Evolutionary conservation across 2,888 invertebrate genomes (phyloP), one percentile per base, ranked within the genome.

Genomic region (Boloria selene): DNA sequence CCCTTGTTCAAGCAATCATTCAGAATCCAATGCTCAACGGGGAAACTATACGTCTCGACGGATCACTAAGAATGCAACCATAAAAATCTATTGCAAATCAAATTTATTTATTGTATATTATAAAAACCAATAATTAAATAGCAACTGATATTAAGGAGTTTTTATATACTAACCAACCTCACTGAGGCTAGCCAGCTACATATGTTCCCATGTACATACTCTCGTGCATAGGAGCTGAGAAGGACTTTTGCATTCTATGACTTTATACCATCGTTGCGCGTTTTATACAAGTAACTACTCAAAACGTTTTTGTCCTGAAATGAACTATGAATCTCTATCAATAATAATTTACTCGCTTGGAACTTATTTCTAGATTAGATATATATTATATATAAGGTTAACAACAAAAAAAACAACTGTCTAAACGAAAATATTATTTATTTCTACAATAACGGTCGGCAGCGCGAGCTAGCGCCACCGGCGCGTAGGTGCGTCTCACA

Each of bases 11-110:
- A 71, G 82, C 88, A 53, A 93, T 94, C 61, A 90, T 94, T 51
- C 92, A 93, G 73, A 94, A 94, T 80, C 88, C 93, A 0, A 82
- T 93, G 85, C 80, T 94, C 18, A 94, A 94, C 62, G 94, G 93
- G 0, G 94, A 94, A 76, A 93, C 93, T 2, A 94, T 94, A 72
- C 87, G 94, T 59, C 77, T 94, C 13, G 94, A 94, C 69, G 94
- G 93, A 51, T 93, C 92, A 17, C 79, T 94, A 6, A 87, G 94
- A 76, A 93, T 94, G 94, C 92, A 93, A 75, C 89, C 93, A 54
- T 93, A 77, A 84, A 61, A 64, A 61, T 51, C 31, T 1, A 10
- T 38, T 10, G 31, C 31, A 38, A 38, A 38, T 10, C 22, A 22
- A 22, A 22, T 22, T 22, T 22, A 22, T 2, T 22, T 22, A 22